Evolutionary conservation across 1,140 invertebrate genomes (phyloP).

Genomic region (Pristionchus pacificus): DNA sequence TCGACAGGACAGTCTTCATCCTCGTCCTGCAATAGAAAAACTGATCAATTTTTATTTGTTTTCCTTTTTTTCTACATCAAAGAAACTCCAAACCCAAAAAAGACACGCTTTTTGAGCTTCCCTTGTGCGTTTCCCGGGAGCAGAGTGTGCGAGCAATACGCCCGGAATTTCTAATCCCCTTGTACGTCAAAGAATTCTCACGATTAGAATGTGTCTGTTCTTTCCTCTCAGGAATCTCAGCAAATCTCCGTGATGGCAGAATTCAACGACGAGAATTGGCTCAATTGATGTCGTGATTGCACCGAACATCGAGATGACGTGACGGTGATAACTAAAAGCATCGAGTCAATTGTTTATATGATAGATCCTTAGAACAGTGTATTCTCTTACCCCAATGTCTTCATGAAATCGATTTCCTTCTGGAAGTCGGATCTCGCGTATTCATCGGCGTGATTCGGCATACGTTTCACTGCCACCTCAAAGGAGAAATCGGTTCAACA

Average conservation of each 20-base stretch:
- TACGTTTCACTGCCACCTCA: conserved; percentile 23
- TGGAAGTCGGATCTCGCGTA: conserved; percentile 21
- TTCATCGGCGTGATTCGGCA: conserved; percentile 27
- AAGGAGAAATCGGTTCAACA: conserved; percentile 1
- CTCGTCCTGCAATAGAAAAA: not conserved
- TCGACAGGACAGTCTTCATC: not conserved
- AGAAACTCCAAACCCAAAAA: not conserved
- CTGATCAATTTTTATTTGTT: not conserved
- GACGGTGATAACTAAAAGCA: not conserved
- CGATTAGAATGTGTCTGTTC: conserved; percentile 8
- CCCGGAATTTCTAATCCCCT: not conserved
- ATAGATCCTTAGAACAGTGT: no score
- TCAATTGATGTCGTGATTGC: conserved; percentile 20
- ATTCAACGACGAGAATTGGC: conserved; percentile 28
- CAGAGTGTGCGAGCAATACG: not conserved
- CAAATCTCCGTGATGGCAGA: conserved; percentile 23
- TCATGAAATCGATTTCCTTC: conserved; percentile 35
- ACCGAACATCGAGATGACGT: conserved; percentile 16
- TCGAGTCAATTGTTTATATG: not conserved
- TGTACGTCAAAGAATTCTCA: not conserved
- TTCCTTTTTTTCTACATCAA: not conserved
- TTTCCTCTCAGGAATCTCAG: conserved; percentile 25
- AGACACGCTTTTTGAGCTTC: not conserved
- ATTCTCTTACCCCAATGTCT: conserved; percentile 10
- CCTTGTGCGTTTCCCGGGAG: not conserved